A percentile compares a stretch with the other conserved stretches of the same genome.
phyloP scores from a whole-genome alignment of 1,140 invertebrate species.

The Ectropis grisescens region DNA sequence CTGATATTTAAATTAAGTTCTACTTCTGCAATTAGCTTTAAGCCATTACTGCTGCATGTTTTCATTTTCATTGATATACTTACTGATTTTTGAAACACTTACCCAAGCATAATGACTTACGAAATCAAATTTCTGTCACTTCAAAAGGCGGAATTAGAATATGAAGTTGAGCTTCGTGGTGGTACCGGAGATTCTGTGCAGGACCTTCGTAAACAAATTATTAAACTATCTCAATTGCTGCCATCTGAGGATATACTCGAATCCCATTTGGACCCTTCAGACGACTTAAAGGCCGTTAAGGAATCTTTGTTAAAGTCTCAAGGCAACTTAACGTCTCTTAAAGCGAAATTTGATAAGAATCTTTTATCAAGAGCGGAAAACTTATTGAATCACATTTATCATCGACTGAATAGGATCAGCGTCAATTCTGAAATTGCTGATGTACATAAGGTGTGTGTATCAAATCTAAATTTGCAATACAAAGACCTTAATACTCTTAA shows the following conservation, averaged over 20 bases:
- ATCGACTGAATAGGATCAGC: conserved; percentile 7
- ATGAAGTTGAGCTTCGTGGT: conserved; percentile 7
- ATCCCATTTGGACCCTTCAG: conserved; percentile 6
- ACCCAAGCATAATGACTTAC: background rate
- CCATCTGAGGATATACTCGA: conserved; percentile 10
- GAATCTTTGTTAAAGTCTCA: conserved; percentile 2
- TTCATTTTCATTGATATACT: too few relatives aligned
- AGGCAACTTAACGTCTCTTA: background rate
- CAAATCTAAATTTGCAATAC: conserved; percentile 1
- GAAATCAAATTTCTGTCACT: conserved; percentile 8
- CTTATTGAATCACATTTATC: conserved; percentile 7
- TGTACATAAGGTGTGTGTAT: background rate
- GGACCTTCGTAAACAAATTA: conserved; percentile 5
- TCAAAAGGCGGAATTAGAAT: conserved; percentile 7
- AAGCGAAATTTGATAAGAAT: conserved; percentile 9
- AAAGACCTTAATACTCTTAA: conserved; percentile 1
- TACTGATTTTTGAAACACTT: too few relatives aligned
- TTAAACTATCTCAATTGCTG: background rate
- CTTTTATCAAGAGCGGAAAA: conserved; percentile 5
- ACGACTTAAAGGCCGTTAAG: conserved; percentile 4
- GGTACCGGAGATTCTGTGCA: background rate
- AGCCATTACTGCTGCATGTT: too few relatives aligned
- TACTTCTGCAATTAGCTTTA: too few relatives aligned
- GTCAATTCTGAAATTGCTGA: background rate
- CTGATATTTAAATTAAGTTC: too few relatives aligned